Evolutionary conservation across 2,888 invertebrate genomes (phyloP).

Genomic region (Entomobrya proxima): DNA sequence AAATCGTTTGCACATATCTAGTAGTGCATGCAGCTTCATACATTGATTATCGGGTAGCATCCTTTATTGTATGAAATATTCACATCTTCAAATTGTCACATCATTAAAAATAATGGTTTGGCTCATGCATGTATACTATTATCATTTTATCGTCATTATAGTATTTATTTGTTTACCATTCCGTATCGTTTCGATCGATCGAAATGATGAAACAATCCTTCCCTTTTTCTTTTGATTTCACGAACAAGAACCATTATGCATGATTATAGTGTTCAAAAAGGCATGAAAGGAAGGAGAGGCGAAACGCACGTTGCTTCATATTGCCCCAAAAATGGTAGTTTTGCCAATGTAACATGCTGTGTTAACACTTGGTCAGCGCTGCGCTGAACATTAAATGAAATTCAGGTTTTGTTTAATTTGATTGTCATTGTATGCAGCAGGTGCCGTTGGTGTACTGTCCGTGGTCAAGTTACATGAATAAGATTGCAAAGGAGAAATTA

Average conservation of each 20-base stretch:
- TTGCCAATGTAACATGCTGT: not conserved
- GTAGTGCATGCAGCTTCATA: not conserved
- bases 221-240: not conserved
- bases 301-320: not conserved
- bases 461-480: too few relatives aligned
- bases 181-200: conserved; percentile 14
- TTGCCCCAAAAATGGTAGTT: not conserved
- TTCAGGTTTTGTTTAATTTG: too few relatives aligned
- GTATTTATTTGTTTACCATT: conserved; percentile 22
- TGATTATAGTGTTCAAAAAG: not conserved
- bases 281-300: not conserved
- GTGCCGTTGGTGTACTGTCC: too few relatives aligned
- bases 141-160: conserved; percentile 8
- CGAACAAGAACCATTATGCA: not conserved
- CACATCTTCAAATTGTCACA: conserved; percentile 34
- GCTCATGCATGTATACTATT: not conserved
- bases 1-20: too few relatives aligned
- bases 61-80: conserved; percentile 8
- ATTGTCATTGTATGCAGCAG: too few relatives aligned
- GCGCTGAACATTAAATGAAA: too few relatives aligned
- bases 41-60: not conserved
- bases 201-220: conserved; percentile 37
- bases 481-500: too few relatives aligned
- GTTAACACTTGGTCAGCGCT: too few relatives aligned
- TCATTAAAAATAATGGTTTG: conserved; percentile 61